phyloP scores from a whole-genome alignment of 2,888 invertebrate genomes.

The Podabrus alpinus region DNA sequence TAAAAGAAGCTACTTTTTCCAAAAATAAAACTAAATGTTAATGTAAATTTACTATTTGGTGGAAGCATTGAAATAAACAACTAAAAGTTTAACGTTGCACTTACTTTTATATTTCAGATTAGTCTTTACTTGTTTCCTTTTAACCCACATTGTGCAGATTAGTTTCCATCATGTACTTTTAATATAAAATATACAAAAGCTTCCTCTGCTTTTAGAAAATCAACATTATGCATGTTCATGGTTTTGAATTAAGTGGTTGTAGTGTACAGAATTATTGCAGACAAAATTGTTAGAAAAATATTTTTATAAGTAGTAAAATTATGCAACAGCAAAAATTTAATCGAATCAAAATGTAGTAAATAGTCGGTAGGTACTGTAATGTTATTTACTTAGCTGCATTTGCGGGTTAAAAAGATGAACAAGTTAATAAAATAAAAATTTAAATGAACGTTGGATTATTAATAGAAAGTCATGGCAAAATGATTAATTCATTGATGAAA shows the following conservation, averaged over 20 bases:
- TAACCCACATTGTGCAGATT: not conserved
- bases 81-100: not conserved
- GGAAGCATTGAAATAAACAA: not conserved
- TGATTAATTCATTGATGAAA: no score
- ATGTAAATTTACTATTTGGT: not conserved
- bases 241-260: not conserved
- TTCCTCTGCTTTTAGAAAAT: not conserved
- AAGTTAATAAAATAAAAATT: no score
- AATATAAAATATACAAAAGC: not conserved
- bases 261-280: not conserved
- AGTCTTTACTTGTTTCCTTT: not conserved
- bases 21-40: not conserved
- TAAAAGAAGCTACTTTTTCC: not conserved
- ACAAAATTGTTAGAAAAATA: not conserved
- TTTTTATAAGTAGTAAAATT: no score
- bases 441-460: no score
- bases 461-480: no score
- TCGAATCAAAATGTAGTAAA: not conserved
- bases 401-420: no score
- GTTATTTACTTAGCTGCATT: no score
- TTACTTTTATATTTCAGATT: constrained; percentile 3
- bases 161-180: constrained; percentile 2
- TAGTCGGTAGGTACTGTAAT: no score
- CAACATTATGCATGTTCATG: not conserved
- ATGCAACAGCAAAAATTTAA: not conserved